A percentile compares a stretch with the other conserved stretches of the same genome.
These are phyloP conservation scores for Chaetura pelagica DNA, from an alignment of 2,113 vertebrate genomes.

Conservation along the genomic window DNA sequence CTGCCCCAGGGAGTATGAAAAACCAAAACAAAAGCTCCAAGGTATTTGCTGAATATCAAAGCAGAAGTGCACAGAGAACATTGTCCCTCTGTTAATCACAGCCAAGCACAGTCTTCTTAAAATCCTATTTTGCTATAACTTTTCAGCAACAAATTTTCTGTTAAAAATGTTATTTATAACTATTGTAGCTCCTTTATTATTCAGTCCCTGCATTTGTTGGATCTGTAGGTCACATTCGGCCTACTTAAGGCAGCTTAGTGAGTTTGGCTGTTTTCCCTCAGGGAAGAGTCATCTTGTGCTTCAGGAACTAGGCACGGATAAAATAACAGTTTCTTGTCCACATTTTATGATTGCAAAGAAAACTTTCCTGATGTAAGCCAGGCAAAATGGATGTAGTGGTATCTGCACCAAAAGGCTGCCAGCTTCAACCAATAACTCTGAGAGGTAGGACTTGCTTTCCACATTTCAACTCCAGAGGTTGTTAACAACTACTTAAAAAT, in stretches of 20 bases:
- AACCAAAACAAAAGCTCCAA: slow-evolving; percentile 51
- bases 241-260: not conserved
- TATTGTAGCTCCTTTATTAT: not conserved
- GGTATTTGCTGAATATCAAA: slow-evolving; percentile 55
- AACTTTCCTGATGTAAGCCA: not conserved
- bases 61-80: slow-evolving; percentile 36
- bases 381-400: not conserved
- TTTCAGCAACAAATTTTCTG: not conserved
- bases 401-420: not conserved
- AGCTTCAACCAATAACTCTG: not conserved
- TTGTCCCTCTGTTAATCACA: not conserved
- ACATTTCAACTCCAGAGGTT: not conserved
- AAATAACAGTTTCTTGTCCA: not conserved
- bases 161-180: not conserved
- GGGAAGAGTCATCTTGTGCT: not conserved
- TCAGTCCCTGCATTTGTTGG: not conserved
- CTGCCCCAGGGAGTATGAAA: slow-evolving; percentile 51
- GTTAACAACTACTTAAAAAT: not conserved
- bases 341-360: not conserved
- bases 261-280: not conserved
- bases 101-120: not conserved
- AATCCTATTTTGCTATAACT: not conserved
- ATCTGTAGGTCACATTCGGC: not conserved
- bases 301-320: slow-evolving; percentile 9
- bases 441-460: not conserved